Percentiles rank a stretch among this genome's conserved stretches.
phyloP scores from a whole-genome alignment of 2,888 invertebrate species.

The Eledona agricola region DNA sequence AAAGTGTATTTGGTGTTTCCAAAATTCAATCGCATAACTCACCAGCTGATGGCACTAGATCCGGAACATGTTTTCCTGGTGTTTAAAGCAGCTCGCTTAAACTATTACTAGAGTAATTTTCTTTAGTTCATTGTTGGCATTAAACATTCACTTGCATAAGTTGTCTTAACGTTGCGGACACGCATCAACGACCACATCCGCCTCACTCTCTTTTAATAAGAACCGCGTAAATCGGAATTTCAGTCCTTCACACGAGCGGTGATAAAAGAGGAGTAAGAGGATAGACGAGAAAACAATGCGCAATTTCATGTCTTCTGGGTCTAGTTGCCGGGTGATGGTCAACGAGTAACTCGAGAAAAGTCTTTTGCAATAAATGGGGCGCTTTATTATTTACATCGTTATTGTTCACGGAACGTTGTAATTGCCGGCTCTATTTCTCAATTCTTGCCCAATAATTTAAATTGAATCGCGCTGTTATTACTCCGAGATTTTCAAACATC shows the following conservation, averaged over 20 bases:
- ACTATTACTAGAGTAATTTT: slow-evolving; percentile 29
- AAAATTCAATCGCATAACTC: slow-evolving; percentile 1
- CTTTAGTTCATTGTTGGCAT: slow-evolving; percentile 42
- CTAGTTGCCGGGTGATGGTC: slow-evolving; percentile 11
- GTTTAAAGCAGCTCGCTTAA: slow-evolving; percentile 11
- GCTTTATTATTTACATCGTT: slow-evolving; percentile 2
- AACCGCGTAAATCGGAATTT: slow-evolving; percentile 38
- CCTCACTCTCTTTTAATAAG: slow-evolving; percentile 45
- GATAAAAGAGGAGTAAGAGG: too few relatives aligned
- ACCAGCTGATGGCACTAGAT: slow-evolving; percentile 15
- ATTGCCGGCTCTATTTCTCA: slow-evolving; percentile 7
- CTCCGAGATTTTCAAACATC: slow-evolving; percentile 9
- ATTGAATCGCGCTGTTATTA: slow-evolving; percentile 14
- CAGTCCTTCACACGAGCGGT: slow-evolving; percentile 20
- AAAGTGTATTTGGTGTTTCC: too few relatives aligned
- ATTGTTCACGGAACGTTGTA: slow-evolving; percentile 11
- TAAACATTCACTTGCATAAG: slow-evolving; percentile 53
- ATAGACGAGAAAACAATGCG: too few relatives aligned
- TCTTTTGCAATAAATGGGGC: slow-evolving; percentile 16
- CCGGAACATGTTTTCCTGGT: slow-evolving; percentile 6
- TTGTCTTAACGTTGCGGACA: slow-evolving; percentile 47
- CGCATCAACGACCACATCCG: slow-evolving; percentile 56
- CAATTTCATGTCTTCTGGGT: too few relatives aligned
- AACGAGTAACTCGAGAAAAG: slow-evolving; percentile 13
- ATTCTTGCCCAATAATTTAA: slow-evolving; percentile 22